phyloP scores from a whole-genome alignment of 2,888 invertebrate genomes.

The Parnassius smintheus region DNA sequence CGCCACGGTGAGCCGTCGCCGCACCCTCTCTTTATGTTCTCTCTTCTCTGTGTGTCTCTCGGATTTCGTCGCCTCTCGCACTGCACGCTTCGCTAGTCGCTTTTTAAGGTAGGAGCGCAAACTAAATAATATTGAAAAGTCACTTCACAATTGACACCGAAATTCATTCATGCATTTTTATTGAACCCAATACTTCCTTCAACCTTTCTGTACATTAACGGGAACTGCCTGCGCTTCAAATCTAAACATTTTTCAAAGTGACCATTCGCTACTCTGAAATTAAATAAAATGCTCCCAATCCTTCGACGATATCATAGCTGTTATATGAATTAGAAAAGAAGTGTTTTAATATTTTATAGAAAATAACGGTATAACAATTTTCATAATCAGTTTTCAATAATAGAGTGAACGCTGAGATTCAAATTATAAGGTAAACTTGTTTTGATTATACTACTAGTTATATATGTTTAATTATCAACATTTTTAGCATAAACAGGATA shows the following conservation, averaged over 20 bases:
- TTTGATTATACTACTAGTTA: background rate
- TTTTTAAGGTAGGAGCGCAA: conserved; percentile 77
- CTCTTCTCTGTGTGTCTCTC: conserved; percentile 70
- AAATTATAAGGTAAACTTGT: conserved; percentile 16
- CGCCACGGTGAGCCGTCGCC: conserved; percentile 78
- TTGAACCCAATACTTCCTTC: too few species aligned
- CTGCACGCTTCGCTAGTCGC: conserved; percentile 75
- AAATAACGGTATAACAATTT: too few species aligned
- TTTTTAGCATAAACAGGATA: conserved; percentile 31
- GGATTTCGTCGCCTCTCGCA: conserved; percentile 75
- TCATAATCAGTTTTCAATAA: too few species aligned
- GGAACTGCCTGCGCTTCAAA: conserved; percentile 4
- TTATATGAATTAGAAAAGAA: too few species aligned
- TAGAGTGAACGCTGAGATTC: background rate
- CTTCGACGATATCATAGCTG: too few species aligned
- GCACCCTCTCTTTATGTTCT: conserved; percentile 68
- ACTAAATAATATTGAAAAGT: conserved; percentile 23
- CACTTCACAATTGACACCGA: background rate
- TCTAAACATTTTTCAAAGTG: background rate
- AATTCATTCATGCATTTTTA: too few species aligned
- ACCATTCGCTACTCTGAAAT: background rate
- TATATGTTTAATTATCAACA: conserved; percentile 1
- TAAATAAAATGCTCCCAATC: too few species aligned
- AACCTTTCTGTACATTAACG: background rate
- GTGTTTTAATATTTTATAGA: too few species aligned